Conservation (phyloP, 2,888 invertebrate genomes). For the Apamea monoglypha region DNA sequence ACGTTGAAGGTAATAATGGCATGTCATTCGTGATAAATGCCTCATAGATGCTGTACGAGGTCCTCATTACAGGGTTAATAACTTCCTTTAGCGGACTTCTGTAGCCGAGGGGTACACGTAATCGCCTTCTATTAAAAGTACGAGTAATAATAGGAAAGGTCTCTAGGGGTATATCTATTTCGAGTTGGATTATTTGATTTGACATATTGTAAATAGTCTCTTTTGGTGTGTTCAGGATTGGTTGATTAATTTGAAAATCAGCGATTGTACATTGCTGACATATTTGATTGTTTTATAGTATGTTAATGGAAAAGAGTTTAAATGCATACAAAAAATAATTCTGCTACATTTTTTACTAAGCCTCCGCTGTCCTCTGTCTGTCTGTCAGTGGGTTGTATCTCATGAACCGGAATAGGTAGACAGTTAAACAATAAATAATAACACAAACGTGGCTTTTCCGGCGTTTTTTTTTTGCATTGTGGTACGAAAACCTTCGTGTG, state of each 20-base stretch:
- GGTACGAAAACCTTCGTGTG: too few relatives aligned
- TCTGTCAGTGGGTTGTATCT: too few relatives aligned
- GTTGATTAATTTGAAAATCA: not conserved
- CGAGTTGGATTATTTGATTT: not conserved
- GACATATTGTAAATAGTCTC: not conserved
- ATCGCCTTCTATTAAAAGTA: conserved; percentile 9
- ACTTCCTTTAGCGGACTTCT: conserved; percentile 19
- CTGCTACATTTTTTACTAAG: too few relatives aligned
- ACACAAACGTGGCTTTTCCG: too few relatives aligned
- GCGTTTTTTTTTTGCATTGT: too few relatives aligned
- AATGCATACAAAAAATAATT: not conserved
- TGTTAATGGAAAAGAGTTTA: not conserved
- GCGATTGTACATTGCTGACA: not conserved
- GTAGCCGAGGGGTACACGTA: conserved; percentile 9
- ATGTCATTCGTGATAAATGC: conserved; percentile 29
- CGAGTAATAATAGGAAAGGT: not conserved
- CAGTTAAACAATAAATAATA: too few relatives aligned
- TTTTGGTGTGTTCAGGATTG: not conserved
- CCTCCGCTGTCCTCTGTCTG: too few relatives aligned
- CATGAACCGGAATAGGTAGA: too few relatives aligned
- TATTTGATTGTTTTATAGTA: not conserved
- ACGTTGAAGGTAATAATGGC: not conserved
- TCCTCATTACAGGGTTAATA: conserved; percentile 30
- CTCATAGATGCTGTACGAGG: not conserved
- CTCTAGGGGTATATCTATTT: not conserved